Conservation (phyloP, 1,140 invertebrate genomes). For the Triops cancriformis region DNA sequence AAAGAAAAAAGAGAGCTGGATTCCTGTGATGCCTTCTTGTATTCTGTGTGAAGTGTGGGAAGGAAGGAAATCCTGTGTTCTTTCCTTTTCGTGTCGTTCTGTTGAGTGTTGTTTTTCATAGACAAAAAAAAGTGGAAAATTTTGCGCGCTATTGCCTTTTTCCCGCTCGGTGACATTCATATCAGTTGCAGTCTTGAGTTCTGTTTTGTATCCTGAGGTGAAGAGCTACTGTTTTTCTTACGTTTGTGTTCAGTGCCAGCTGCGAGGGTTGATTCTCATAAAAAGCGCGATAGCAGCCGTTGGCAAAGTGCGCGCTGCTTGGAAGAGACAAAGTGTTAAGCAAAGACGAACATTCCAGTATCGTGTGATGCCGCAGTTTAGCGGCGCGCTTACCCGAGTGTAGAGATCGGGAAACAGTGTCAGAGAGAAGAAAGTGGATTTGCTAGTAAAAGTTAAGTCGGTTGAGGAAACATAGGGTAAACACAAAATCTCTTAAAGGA, state of each 20-base stretch:
- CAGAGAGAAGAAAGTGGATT: too few species aligned
- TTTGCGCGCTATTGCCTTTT: neutral
- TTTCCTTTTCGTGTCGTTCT: neutral
- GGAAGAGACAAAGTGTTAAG: too few species aligned
- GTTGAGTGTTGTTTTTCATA: neutral
- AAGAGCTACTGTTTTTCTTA: too few species aligned
- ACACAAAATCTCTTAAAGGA: neutral
- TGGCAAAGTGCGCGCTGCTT: too few species aligned
- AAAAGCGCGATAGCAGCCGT: too few species aligned
- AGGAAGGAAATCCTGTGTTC: neutral
- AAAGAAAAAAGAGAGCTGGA: neutral
- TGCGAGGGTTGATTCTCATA: too few species aligned
- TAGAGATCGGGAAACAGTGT: too few species aligned
- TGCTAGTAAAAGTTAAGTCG: neutral
- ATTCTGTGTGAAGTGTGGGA: neutral
- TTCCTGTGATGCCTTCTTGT: neutral
- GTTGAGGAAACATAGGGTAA: neutral
- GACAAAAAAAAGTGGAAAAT: neutral
- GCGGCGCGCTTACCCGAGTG: too few species aligned
- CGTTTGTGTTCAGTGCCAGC: too few species aligned
- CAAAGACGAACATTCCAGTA: too few species aligned
- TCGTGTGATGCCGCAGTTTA: too few species aligned
- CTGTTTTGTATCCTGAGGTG: neutral
- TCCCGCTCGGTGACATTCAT: neutral
- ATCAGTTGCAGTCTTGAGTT: slow-evolving; percentile 2